Percentiles rank a stretch among this genome's conserved stretches.
phyloP scores from a whole-genome alignment of 2,888 invertebrate species.

The Aphrophora alni region DNA sequence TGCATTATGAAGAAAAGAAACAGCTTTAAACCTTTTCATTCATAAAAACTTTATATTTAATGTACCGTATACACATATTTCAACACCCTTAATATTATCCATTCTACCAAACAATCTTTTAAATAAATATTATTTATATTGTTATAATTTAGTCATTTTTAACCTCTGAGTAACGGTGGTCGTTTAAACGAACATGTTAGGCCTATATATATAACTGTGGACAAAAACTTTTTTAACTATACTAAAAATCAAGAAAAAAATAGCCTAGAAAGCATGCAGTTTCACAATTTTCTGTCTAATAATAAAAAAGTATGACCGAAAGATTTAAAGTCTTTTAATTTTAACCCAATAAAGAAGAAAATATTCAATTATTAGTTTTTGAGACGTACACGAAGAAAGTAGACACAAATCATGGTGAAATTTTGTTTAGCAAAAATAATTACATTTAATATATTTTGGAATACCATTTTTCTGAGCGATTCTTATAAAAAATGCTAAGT shows the following conservation, averaged over 20 bases:
- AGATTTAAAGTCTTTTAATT: no score
- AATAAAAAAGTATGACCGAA: constrained; percentile 27
- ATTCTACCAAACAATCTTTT: neutral
- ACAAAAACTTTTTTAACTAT: neutral
- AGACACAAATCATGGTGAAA: no score
- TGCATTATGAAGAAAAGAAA: constrained; percentile 33
- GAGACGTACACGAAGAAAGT: no score
- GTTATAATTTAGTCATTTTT: neutral
- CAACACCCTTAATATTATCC: no score
- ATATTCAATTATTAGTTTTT: no score
- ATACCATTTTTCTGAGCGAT: no score
- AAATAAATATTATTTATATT: constrained; percentile 2
- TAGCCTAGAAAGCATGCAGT: neutral
- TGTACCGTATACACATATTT: neutral
- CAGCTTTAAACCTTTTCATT: constrained; percentile 32
- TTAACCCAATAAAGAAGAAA: no score
- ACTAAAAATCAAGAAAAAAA: constrained; percentile 13
- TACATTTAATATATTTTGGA: no score
- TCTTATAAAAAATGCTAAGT: no score
- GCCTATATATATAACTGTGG: neutral
- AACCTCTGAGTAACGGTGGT: neutral
- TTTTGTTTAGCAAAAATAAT: no score
- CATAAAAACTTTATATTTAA: neutral
- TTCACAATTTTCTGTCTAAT: constrained; percentile 13
- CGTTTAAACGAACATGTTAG: constrained; percentile 9